Percentiles rank a stretch among this genome's conserved stretches.
Conservation (phyloP, 2,113 vertebrate species). For the Barnardius zonarius region DNA sequence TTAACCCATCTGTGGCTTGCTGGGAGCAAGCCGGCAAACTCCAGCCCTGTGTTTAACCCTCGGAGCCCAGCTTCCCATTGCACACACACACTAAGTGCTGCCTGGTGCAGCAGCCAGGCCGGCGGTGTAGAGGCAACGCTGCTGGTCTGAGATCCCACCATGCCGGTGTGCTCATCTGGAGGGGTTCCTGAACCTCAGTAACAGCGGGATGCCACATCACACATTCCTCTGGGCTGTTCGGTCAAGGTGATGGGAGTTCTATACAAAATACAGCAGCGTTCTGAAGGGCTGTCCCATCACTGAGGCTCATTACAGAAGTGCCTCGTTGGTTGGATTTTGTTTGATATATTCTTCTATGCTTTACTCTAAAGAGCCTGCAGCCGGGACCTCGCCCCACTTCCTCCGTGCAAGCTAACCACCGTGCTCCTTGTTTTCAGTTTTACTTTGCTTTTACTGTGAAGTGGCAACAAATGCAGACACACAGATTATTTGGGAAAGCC, state of each 20-base stretch:
- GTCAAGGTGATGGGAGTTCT: background rate
- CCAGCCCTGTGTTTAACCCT: background rate
- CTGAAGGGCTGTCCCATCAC: background rate
- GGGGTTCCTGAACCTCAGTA: background rate
- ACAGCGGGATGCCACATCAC: background rate
- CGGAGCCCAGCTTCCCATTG: background rate
- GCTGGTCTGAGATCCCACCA: background rate
- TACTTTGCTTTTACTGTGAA: background rate
- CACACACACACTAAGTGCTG: background rate
- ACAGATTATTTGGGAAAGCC: background rate
- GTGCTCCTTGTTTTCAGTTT: background rate
- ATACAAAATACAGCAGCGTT: background rate
- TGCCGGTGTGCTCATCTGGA: background rate
- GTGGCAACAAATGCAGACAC: background rate
- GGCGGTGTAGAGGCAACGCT: accelerated
- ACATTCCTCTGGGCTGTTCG: background rate
- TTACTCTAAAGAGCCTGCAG: background rate
- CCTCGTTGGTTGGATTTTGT: background rate
- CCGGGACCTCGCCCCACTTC: background rate
- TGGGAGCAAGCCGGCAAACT: accelerated
- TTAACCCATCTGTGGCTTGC: background rate
- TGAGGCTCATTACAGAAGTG: background rate
- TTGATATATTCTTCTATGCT: background rate
- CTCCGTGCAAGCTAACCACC: background rate
- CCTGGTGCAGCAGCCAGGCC: background rate